Evolutionary conservation across 2,888 invertebrate genomes (phyloP), one percentile per base, ranked within the genome.

Genomic region (Melanostoma mellinum): DNA sequence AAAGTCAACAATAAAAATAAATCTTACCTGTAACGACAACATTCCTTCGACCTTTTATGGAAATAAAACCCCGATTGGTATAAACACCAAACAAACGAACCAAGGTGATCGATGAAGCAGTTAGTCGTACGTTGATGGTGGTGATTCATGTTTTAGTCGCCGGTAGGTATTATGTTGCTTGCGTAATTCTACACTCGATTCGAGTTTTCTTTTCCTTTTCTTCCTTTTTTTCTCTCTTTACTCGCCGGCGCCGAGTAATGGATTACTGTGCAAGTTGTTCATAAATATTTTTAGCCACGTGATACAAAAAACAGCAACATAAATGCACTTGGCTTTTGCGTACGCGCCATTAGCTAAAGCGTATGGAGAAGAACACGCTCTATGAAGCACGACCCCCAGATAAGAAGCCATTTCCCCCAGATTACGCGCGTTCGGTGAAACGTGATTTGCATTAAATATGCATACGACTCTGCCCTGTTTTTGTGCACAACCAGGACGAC

Each of bases 401-500:
- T 79, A 68, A 61, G 55, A 68, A 56, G 67, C 10, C 60, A 61
- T 63, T 69, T 79, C 44, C 48, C 46, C 36, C 40, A 71, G 65
- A 75, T 74, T 61, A 44, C 74, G 48, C 50, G 56, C 10, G 60
- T 71, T 67, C 46, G 36, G 3, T 58, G 20, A 58, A 71, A 76
- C 80, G 80, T 80, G 80, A 75, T 75, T 71, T 67, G 71, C 75
- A 80, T 80, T 48, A 50, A 69, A 48, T 10, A 8, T 67, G 44
- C 50, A 63, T 56, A 30, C 10, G 32, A 4, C 1, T 36, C n/a
- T 6, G 9, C 56, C n/a, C 32, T 40, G 38, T 3, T 46, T 8
- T 36, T 10, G 20, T 20, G 20, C 20, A 20, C 3, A 10, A 20
- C 32, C 6, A 58, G 20, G 9, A 58, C n/a, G 20, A 46, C 35